Evolutionary conservation across 2,113 vertebrate species (phyloP).

Genomic region (Carassius auratus): DNA sequence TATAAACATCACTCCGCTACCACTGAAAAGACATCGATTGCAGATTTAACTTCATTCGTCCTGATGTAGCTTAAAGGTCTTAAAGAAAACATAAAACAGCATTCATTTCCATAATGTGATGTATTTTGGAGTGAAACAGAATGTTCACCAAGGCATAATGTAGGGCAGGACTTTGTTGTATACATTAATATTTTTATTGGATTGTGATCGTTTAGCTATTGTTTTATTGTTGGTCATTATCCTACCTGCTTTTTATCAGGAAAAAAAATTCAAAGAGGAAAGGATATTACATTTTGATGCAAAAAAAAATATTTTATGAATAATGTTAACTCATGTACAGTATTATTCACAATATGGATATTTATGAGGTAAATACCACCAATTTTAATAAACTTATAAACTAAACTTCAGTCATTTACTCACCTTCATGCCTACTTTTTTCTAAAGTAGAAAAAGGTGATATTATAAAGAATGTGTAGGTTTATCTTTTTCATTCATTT

Average conservation of each 20-base stretch:
- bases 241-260: neutral
- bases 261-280: neutral
- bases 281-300: neutral
- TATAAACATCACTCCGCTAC: constrained; percentile 11
- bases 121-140: neutral
- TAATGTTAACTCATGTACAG: neutral
- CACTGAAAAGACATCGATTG: neutral
- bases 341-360: neutral
- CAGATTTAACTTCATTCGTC: neutral
- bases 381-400: neutral
- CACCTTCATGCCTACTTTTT: too few species aligned
- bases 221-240: neutral
- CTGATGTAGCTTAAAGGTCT: constrained; percentile 10
- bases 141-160: neutral
- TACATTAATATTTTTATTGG: neutral
- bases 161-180: neutral
- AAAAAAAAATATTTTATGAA: neutral
- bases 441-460: too few species aligned
- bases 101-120: constrained; percentile 8
- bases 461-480: too few species aligned
- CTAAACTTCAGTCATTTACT: too few species aligned
- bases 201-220: neutral
- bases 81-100: neutral
- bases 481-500: too few species aligned
- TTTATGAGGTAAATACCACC: neutral